Evolutionary conservation across 2,797 vertebrate genomes (phyloP), one percentile per base, ranked within the genome.

Genomic region (Trachops cirrhosus): DNA sequence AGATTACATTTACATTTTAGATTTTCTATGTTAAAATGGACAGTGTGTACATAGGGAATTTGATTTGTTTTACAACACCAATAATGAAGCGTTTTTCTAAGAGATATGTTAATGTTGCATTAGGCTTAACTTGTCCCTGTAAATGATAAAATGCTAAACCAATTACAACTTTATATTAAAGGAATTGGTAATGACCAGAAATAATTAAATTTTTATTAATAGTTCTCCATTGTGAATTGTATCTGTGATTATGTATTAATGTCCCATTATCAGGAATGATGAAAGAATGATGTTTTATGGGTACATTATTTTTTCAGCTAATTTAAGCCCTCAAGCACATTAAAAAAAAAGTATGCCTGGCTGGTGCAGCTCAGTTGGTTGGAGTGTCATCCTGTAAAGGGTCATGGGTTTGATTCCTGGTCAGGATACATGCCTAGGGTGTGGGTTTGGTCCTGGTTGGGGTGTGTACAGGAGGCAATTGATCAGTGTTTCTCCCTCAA

Each of bases 151-250:
- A 26, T 73, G 80, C 9, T 89, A 84, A 94, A 71, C 34, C 44
- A 91, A 3, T 75, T 75, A 54, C 24, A 4, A 29, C 86, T 94
- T 96, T 89, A 83, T 79, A 26, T 94, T 71, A 67, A 90, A 92
- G 24, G 57, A 68, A 48, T 90, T 91, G 44, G 29, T 86, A 85
- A 44, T 91, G 75, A 62, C 37, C 22, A 79, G 37, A 87, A 70
- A 85, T 75, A 94, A 90, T 79, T 59, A 57, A 59, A 21, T 85
- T 77, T 85, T 90, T 67, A 44, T 83, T 50, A 68, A 19, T 83
- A 89, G 19, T 95, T 92, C n/a, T 78, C 16, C 22, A 19, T 70
- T 94, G 71, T 91, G 87, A 93, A 68, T 93, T 91, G 21, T 86
- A 6, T 94, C 14, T 89, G n/a, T 93, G 44, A 79, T 14, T 93